Evolutionary conservation across 23 tunicate species (phyloP), one percentile per base, ranked within the genome.

Genomic region (Ciona savignyi): DNA sequence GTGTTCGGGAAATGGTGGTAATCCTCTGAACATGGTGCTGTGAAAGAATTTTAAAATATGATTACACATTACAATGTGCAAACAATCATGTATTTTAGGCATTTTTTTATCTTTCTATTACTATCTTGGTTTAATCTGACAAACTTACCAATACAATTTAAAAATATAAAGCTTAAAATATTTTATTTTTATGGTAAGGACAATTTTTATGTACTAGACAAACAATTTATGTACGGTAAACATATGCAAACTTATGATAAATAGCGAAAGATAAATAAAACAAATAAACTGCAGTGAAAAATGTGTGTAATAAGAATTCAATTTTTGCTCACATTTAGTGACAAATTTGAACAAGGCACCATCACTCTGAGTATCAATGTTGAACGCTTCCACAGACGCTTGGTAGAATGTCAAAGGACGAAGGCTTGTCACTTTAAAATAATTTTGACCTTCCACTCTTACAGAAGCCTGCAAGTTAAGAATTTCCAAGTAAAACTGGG

Each of bases 1-100:
- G 97, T 91, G 56, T 60, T 32, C 25, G 97, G 88, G 56, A 91
- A 91, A 29, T 26, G 62, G 69, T 91, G 85, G 67, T 32, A 91
- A 33, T 91, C 97, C 3, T 81, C 86, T 0, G 70, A 33, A 34
- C 93, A 86, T 22, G 93, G 64, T 26, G 86, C 93, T 86, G 81
- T 3, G 30, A 66, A 9, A 31, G 4, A 65, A n/a, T n/a, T n/a
- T n/a, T n/a, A n/a, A n/a, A n/a, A n/a, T n/a, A n/a, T n/a, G n/a
- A n/a, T n/a, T n/a, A n/a, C n/a, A n/a, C n/a, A n/a, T n/a, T n/a
- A n/a, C n/a, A n/a, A n/a, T n/a, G n/a, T n/a, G n/a, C n/a, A n/a
- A n/a, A n/a, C n/a, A n/a, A n/a, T n/a, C n/a, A n/a, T n/a, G n/a
- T n/a, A n/a, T n/a, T n/a, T n/a, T n/a, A n/a, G n/a, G n/a, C n/a